Evolutionary conservation across 2,113 vertebrate genomes (phyloP).

Genomic region (Alouatta palliata): DNA sequence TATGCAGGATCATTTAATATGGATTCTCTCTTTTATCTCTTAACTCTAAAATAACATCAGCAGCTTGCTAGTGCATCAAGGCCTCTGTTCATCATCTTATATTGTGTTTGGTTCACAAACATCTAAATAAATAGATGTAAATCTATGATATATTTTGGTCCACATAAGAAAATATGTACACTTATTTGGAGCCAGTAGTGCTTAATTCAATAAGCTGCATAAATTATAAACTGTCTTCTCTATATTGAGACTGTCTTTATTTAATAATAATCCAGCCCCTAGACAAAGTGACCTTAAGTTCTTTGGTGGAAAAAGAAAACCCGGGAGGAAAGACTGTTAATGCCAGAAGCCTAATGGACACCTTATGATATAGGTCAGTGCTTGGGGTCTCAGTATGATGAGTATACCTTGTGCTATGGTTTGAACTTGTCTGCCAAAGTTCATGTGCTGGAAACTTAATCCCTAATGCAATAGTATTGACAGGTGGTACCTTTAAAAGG

Average conservation of each 20-base stretch:
- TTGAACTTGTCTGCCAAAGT: background rate
- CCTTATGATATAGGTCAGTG: background rate
- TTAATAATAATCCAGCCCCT: background rate
- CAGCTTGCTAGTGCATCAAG: background rate
- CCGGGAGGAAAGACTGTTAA: background rate
- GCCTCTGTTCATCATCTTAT: background rate
- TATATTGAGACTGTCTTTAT: background rate
- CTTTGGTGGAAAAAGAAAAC: background rate
- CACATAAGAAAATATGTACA: background rate
- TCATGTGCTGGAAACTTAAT: background rate
- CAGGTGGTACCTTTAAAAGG: background rate
- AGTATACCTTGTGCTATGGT: background rate
- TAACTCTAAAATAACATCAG: background rate
- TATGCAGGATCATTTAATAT: background rate
- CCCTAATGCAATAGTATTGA: background rate
- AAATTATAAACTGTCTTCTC: background rate
- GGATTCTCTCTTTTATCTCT: background rate
- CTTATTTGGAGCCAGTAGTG: background rate
- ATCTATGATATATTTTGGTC: background rate
- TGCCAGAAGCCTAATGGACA: background rate
- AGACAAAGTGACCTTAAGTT: background rate
- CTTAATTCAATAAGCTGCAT: background rate
- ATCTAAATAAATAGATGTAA: background rate
- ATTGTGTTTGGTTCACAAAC: background rate
- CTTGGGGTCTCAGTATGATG: background rate